Base-by-base conservation (phyloP, 2,113 vertebrate species). In the Dasyurus viverrinus region DNA sequence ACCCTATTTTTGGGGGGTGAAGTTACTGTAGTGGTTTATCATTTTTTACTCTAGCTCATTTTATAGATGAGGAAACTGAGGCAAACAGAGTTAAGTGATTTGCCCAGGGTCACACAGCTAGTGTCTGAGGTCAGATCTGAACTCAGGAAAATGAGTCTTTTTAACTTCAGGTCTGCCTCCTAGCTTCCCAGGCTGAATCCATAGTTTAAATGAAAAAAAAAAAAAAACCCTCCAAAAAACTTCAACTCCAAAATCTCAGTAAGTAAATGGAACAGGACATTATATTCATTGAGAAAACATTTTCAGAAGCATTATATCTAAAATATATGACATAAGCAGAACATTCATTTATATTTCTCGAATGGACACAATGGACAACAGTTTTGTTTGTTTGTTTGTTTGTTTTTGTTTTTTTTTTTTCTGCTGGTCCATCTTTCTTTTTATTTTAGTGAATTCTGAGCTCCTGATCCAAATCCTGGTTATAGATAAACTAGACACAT, bases 251-350 rank as follows among this genome's bases (percentile, higher is more conserved):
- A 36, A 9, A 30, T 1, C 30, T 68, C 60, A 68, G 60, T 53
- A 26, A 27, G 2, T 90, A 27, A 7, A 14, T 23, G 10, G 2
- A 55, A 93, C 92, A 93, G 0, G 92, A 54, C 57, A 57, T 84
- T 90, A 2, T 55, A 0, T 54, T 91, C 2, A 54, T 46, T 55
- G 50, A 14, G 1, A 60, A 92, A 84, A 14, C 92, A 1, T 54
- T 0, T 96, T 92, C 60, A 91, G 94, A 95, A 94, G 52, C 47
- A 92, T 91, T 7, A 96, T 96, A 91, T 2, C 4, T 97, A 8
- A 26, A 91, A 60, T 55, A 7, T 84, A 76, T 12, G 8, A 54
- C 47, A 94, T 54, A 25, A 47, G 11, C 42, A 53, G 25, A 60
- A 36, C 11, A 90, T 53, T 47, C 23, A n/a, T 93, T 22, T 90